Percentiles rank a stretch among this genome's conserved stretches.
Conservation (phyloP, 2,113 vertebrate genomes). For the Eubucco bourcierii region DNA sequence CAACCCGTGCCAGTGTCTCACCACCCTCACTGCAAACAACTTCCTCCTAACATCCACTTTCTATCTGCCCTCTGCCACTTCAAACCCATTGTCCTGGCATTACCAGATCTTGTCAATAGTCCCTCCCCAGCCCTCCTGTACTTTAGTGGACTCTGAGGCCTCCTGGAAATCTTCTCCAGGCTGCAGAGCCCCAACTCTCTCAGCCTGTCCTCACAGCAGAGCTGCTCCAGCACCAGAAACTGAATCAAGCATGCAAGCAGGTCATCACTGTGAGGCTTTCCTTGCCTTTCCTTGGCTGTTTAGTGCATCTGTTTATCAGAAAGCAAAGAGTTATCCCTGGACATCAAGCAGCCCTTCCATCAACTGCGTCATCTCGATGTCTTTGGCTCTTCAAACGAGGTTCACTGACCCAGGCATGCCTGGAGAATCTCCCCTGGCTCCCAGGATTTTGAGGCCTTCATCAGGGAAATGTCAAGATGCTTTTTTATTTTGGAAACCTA, state of each 20-base stretch:
- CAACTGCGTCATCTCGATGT: background rate
- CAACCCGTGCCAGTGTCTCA: too few species aligned
- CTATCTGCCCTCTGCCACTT: too few species aligned
- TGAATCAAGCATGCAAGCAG: background rate
- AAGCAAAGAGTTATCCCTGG: background rate
- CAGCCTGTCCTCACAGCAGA: too few species aligned
- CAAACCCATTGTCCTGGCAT: too few species aligned
- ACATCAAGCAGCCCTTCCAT: background rate
- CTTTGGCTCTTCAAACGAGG: background rate
- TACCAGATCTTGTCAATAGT: too few species aligned
- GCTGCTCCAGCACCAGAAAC: too few species aligned
- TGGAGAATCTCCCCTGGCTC: background rate
- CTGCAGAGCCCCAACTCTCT: too few species aligned
- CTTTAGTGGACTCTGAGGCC: too few species aligned
- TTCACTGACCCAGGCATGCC: slow-evolving; percentile 23
- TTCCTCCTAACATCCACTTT: too few species aligned
- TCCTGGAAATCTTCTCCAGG: too few species aligned
- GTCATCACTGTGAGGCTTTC: background rate
- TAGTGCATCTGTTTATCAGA: background rate
- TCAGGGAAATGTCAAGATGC: slow-evolving; percentile 9
- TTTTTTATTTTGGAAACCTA: slow-evolving; percentile 29
- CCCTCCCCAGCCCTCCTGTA: too few species aligned
- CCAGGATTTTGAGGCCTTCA: background rate
- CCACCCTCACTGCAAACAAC: too few species aligned
- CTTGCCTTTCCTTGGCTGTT: background rate